Evolutionary conservation across 64 coral and sea anemone genomes (phyloP).

Genomic region (Cladopsammia gracilis): DNA sequence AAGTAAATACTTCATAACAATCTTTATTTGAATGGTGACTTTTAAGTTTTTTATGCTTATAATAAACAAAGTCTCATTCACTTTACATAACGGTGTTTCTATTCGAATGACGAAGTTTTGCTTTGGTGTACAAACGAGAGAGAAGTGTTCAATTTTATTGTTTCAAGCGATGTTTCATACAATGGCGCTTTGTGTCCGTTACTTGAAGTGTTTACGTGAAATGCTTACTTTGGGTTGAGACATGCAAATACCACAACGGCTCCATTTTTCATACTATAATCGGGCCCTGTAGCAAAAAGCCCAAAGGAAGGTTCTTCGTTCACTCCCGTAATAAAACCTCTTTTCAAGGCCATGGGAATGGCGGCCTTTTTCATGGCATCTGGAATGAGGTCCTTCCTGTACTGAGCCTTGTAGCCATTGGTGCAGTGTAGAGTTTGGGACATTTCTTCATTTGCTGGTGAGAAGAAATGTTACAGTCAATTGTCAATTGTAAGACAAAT

Average conservation of each 20-base stretch:
- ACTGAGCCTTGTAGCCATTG: slow-evolving; percentile 83
- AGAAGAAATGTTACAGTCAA: background rate
- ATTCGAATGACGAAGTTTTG: too few species aligned
- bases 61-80: too few species aligned
- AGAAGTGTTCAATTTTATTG: too few species aligned
- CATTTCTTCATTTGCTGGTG: slow-evolving; percentile 47
- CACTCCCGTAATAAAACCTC: slow-evolving; percentile 66
- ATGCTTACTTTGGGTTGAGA: slow-evolving; percentile 76
- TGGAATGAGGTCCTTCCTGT: slow-evolving; percentile 90
- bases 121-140: too few species aligned
- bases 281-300: slow-evolving; percentile 79
- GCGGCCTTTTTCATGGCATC: slow-evolving; percentile 91
- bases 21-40: too few species aligned
- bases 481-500: too few species aligned
- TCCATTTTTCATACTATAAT: slow-evolving; percentile 77
- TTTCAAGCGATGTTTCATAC: too few species aligned
- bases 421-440: slow-evolving; percentile 90
- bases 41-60: too few species aligned
- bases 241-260: slow-evolving; percentile 84
- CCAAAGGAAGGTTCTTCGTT: slow-evolving; percentile 74
- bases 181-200: too few species aligned
- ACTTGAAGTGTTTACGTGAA: background rate
- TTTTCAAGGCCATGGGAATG: slow-evolving; percentile 89
- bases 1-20: too few species aligned
- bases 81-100: too few species aligned